A percentile compares a stretch with the other conserved stretches of the same genome.
Conservation (phyloP, 92 coral and sea anemone genomes). For the Zoanthus solanderi region DNA sequence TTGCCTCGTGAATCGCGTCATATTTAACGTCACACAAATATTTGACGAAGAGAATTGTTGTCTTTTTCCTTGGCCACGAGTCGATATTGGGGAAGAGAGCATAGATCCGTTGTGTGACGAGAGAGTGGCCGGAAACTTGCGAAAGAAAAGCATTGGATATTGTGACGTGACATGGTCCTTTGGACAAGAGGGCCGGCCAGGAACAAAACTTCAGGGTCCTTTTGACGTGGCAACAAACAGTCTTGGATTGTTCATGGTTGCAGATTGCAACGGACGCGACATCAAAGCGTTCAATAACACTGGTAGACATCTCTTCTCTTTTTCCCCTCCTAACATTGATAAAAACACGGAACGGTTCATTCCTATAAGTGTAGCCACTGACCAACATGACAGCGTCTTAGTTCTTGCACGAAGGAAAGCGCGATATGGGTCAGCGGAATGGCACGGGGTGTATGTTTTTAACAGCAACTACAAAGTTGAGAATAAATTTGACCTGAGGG, state of each 20-base stretch:
- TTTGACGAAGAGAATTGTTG: slow-evolving; percentile 31
- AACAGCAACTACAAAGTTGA: slow-evolving; percentile 40
- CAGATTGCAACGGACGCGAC: slow-evolving; percentile 47
- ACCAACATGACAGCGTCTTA: slow-evolving; percentile 43
- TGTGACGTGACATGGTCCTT: slow-evolving; percentile 54
- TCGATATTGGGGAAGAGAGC: slow-evolving; percentile 36
- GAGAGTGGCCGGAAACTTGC: slow-evolving; percentile 44
- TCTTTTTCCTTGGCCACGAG: slow-evolving; percentile 48
- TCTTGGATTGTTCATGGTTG: slow-evolving; percentile 44
- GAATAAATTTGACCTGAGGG: slow-evolving; percentile 40
- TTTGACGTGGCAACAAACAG: slow-evolving; percentile 38
- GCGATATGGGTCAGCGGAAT: slow-evolving; percentile 44
- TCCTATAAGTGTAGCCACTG: slow-evolving; percentile 45
- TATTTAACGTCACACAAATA: slow-evolving; percentile 40
- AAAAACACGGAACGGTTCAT: slow-evolving; percentile 35
- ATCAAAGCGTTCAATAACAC: slow-evolving; percentile 40
- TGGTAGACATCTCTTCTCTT: slow-evolving; percentile 39
- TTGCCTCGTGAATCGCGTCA: slow-evolving; percentile 31
- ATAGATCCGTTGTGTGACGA: slow-evolving; percentile 58
- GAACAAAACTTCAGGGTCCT: slow-evolving; percentile 42
- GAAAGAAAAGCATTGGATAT: slow-evolving; percentile 31
- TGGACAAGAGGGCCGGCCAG: slow-evolving; percentile 48
- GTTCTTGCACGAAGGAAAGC: slow-evolving; percentile 45
- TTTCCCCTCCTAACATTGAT: slow-evolving; percentile 39
- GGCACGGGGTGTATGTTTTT: slow-evolving; percentile 45